Base-by-base conservation (phyloP, 2,113 vertebrate species). In the Nymphicus hollandicus region DNA sequence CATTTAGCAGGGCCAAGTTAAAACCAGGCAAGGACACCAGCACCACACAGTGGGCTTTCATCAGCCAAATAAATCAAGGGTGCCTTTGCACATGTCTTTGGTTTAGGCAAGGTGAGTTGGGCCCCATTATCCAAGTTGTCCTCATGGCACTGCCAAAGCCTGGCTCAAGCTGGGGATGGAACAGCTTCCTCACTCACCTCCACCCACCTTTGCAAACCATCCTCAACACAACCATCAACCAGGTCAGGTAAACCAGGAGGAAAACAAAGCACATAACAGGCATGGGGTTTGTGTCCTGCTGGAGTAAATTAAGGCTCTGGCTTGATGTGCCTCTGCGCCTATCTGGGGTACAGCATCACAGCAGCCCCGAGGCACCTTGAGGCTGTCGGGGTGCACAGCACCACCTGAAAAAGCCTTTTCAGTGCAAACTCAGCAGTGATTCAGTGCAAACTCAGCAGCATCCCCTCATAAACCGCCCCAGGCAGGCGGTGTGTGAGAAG, bases 161-260 rank as follows among this genome's bases (percentile, higher is more conserved):
- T 6, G 15, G 9, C 17, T n/a, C 0, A 2, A 15, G 41, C 0
- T 58, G n/a, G 56, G 33, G 33, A 58, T 24, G 70, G 56, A 58
- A 50, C n/a, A 28, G 3, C 44, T 37, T 6, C 69, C 50, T 35
- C 56, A 2, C 64, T 60, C 44, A 2, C 33, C 84, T 43, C 56
- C 6, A 1, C 1, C 52, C 39, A 5, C 3, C 6, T 73, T 52
- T 37, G 0, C 81, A 31, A 43, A 3, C 29, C 2, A 0, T 12
- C 61, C 69, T 44, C 43, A 44, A 9, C 55, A 13, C 60, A 18
- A 2, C 6, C 2, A 14, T 0, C 4, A 7, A 0, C 31, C 1
- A 19, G 41, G 14, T 8, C n/a, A 46, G 52, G 11, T 18, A 2
- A 28, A 33, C 23, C 33, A 46, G 58, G 63, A 8, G 2, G 23